Evolutionary conservation across 2,797 vertebrate species (phyloP).

Genomic region (Myotis findleyi): DNA sequence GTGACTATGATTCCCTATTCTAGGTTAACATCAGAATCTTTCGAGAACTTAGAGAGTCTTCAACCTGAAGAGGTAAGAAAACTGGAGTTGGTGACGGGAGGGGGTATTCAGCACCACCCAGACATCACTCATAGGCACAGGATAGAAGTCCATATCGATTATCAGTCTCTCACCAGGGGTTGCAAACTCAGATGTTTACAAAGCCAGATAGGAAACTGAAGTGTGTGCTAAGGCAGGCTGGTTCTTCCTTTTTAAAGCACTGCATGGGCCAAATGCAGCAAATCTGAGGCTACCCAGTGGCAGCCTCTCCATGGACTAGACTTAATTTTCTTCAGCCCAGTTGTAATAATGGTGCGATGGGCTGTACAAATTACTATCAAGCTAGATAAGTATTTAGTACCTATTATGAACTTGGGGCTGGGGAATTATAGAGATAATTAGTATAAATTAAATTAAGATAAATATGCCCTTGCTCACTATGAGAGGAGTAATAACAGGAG

Average conservation of each 20-base stretch:
- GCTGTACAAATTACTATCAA: background rate
- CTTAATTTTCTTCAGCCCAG: background rate
- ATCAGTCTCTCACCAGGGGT: background rate
- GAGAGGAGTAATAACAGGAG: background rate
- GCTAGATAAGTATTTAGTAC: background rate
- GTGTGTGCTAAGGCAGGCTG: background rate
- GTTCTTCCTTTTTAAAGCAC: background rate
- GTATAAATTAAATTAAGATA: slow-evolving; percentile 38
- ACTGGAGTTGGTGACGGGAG: background rate
- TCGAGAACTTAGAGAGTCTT: slow-evolving; percentile 25
- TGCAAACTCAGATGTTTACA: background rate
- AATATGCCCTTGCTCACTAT: background rate
- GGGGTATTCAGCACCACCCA: background rate
- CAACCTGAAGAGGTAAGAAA: slow-evolving; percentile 64
- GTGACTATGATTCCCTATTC: slow-evolving; percentile 54
- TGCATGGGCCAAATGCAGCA: background rate
- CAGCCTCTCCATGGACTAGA: background rate
- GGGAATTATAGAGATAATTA: background rate
- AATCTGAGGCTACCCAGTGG: background rate
- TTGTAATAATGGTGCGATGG: background rate
- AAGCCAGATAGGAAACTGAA: background rate
- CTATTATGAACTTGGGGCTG: background rate
- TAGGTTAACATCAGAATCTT: slow-evolving; percentile 60
- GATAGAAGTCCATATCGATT: background rate
- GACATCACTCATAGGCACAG: background rate